A percentile compares a stretch with the other conserved stretches of the same genome.
phyloP scores from a whole-genome alignment of 2,888 invertebrate species.

The Helleia helle region DNA sequence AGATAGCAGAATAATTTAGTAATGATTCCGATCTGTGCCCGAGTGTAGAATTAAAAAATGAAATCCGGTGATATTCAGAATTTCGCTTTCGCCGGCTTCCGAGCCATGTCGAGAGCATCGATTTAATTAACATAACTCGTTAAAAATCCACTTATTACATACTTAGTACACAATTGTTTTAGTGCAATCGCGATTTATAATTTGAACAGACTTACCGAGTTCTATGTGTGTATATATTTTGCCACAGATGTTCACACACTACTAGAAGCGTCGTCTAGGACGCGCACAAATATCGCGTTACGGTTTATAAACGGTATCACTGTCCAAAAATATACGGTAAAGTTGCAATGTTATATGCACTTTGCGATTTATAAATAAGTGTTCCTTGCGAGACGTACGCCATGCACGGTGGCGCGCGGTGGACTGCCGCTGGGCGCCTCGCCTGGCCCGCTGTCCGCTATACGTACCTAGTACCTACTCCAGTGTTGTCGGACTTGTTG shows the following conservation, averaged over 20 bases:
- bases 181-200: slow-evolving; percentile 10
- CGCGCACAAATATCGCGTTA: slow-evolving; percentile 38
- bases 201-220: slow-evolving; percentile 49
- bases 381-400: slow-evolving; percentile 35
- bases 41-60: slow-evolving; percentile 3
- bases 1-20: slow-evolving; percentile 1
- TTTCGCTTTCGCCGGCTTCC: slow-evolving; percentile 44
- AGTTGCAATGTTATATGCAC: slow-evolving; percentile 39
- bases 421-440: slow-evolving; percentile 41
- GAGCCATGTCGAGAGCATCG: slow-evolving; percentile 21
- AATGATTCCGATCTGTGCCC: not conserved
- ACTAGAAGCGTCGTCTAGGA: slow-evolving; percentile 33
- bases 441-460: slow-evolving; percentile 20
- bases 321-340: slow-evolving; percentile 38
- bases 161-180: too few relatives aligned
- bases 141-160: slow-evolving; percentile 20
- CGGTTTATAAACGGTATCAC: slow-evolving; percentile 37
- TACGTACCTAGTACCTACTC: slow-evolving; percentile 22
- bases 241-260: slow-evolving; percentile 47
- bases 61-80: slow-evolving; percentile 16
- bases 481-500: slow-evolving; percentile 17
- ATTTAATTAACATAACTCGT: slow-evolving; percentile 30
- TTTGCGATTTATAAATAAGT: slow-evolving; percentile 41
- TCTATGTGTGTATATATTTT: slow-evolving; percentile 64
- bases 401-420: slow-evolving; percentile 43